Base-by-base conservation (phyloP, 2,113 vertebrate genomes). In the Pterocles orientalis region DNA sequence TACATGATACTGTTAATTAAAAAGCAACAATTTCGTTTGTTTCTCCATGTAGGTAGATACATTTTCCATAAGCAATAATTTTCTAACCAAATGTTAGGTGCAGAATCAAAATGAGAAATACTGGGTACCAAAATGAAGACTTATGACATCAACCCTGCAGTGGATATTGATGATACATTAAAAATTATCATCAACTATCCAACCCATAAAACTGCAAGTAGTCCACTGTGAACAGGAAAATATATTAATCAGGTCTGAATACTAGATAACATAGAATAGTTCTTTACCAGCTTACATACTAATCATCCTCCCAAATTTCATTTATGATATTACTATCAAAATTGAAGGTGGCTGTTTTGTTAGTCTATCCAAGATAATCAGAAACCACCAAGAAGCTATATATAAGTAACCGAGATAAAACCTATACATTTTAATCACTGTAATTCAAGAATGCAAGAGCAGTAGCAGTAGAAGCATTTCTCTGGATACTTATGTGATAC, bases 81-180 rank as follows among this genome's bases (percentile, higher is more conserved):
- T 20, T n/a, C 2, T 56, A 89, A n/a, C 19, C 2, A 17, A 90
- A 41, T 17, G 9, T 64, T 79, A 43, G 16, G 10, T 60, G 18
- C 33, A 36, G 14, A 45, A 61, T 39, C 33, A 90, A 69, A 80
- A 43, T 7, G 3, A 57, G 15, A 77, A 78, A 17, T 61, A 19
- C 11, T 39, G 2, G 7, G 13, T 86, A 71, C 11, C n/a, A 70
- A 65, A 84, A 81, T 29, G n/a, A 92, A 70, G 64, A 78, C 18
- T 53, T 53, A 14, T 0, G 0, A 4, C 62, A 86, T 20, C 48
- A 73, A 8, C 31, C 58, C 34, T 36, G 43, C 56, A 81, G 24
- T 13, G 12, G 18, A 34, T 78, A 75, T 76, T n/a, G n/a, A n/a
- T n/a, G n/a, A n/a, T n/a, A n/a, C n/a, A n/a, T n/a, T n/a, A n/a